Percentiles rank a stretch among this genome's conserved stretches.
These are phyloP conservation scores for Semnornis frantzii DNA, from an alignment of 2,113 vertebrate species.

Conservation along the genomic window DNA sequence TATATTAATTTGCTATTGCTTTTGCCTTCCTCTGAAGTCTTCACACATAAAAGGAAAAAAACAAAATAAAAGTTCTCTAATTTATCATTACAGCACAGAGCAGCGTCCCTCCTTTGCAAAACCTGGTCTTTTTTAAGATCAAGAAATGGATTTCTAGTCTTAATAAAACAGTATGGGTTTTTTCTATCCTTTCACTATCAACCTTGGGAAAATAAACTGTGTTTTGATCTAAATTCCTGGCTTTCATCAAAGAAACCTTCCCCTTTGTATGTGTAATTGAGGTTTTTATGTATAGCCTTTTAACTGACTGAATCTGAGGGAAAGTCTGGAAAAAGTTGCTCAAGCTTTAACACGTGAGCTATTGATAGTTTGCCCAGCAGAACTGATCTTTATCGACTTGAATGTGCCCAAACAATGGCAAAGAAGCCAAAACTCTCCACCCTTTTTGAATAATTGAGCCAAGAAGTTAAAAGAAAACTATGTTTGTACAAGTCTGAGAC, in stretches of 20 bases:
- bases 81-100: neutral
- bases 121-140: neutral
- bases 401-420: conserved; percentile 28
- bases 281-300: conserved; percentile 11
- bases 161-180: conserved; percentile 3
- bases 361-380: conserved; percentile 47
- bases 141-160: conserved; percentile 38
- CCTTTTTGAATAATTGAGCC: conserved; percentile 23
- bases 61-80: neutral
- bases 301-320: conserved; percentile 7
- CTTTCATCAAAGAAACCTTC: conserved; percentile 50
- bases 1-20: neutral
- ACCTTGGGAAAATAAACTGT: conserved; percentile 39
- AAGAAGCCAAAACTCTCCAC: conserved; percentile 56
- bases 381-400: conserved; percentile 31
- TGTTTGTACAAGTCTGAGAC: neutral
- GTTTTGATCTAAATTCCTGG: conserved; percentile 57
- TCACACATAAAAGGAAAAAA: neutral
- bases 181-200: conserved; percentile 12
- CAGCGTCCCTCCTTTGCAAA: neutral
- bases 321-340: conserved; percentile 42
- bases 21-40: neutral
- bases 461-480: conserved; percentile 40
- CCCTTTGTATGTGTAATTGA: conserved; percentile 4
- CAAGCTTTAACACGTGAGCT: conserved; percentile 13